A percentile compares a stretch with the other conserved stretches of the same genome.
Conservation (phyloP, 2,797 vertebrate genomes). For the Centroberyx gerrardi region DNA sequence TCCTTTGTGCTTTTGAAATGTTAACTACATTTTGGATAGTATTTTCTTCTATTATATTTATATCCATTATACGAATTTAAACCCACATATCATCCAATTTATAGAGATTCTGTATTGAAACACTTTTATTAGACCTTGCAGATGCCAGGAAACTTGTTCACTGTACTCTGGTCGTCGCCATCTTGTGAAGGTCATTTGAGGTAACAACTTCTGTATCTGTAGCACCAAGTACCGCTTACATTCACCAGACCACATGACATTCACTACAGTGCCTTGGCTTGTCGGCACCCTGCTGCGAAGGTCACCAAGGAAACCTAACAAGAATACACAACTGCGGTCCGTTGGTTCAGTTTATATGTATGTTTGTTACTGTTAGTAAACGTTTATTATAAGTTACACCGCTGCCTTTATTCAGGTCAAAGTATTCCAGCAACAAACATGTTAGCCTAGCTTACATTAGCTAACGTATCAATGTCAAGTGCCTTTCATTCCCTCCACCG, state of each 20-base stretch:
- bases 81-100: constrained; percentile 27
- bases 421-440: fast-evolving
- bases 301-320: constrained; percentile 4
- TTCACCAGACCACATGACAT: background rate
- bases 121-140: background rate
- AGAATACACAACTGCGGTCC: background rate
- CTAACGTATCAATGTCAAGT: fast-evolving
- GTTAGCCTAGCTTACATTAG: background rate
- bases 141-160: background rate
- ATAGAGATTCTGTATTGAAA: constrained; percentile 12
- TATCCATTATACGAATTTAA: no score
- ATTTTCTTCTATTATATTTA: no score
- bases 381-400: no score
- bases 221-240: fast-evolving
- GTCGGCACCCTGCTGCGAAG: background rate
- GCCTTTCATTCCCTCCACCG: background rate
- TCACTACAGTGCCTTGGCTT: fast-evolving
- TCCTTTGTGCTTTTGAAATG: no score
- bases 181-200: constrained; percentile 71
- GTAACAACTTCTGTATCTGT: constrained; percentile 6
- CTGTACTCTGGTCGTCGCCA: constrained; percentile 29
- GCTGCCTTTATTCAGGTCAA: no score
- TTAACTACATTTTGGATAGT: no score
- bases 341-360: no score
- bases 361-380: no score